Percentiles rank a stretch among this genome's conserved stretches.
These are phyloP conservation scores for Gadus chalcogrammus DNA, from an alignment of 2,113 vertebrate genomes.

Conservation along the genomic window DNA sequence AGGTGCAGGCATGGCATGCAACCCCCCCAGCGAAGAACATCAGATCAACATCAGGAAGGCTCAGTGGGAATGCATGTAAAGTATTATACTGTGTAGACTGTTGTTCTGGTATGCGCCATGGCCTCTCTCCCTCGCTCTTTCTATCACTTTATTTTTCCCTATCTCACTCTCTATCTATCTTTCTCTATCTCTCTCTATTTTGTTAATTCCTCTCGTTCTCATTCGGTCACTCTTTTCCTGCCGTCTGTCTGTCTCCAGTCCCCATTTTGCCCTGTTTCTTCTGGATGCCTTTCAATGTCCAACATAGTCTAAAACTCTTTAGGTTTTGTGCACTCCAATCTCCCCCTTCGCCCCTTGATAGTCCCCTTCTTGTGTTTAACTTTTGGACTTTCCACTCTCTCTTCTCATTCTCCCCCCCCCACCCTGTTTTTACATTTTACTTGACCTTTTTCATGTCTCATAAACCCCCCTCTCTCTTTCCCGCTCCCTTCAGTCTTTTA, in stretches of 20 bases:
- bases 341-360: background rate
- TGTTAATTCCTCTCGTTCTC: background rate
- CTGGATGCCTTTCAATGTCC: no score
- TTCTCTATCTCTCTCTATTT: background rate
- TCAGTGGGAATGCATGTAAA: constrained; percentile 38
- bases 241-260: no score
- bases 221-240: background rate
- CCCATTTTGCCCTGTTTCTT: no score
- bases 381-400: background rate
- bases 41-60: constrained; percentile 40
- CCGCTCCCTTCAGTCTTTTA: no score
- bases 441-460: background rate
- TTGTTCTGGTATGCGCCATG: background rate
- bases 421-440: background rate
- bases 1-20: constrained; percentile 61
- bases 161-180: background rate
- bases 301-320: no score
- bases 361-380: background rate
- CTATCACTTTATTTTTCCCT: background rate
- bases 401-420: constrained; percentile 11
- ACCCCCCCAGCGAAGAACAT: constrained; percentile 39
- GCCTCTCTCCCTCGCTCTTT: background rate
- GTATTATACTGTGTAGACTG: constrained; percentile 36
- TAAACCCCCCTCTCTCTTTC: background rate
- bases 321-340: no score